Conservation (phyloP, 2,797 vertebrate genomes). For the Cirrhinus mrigala region DNA sequence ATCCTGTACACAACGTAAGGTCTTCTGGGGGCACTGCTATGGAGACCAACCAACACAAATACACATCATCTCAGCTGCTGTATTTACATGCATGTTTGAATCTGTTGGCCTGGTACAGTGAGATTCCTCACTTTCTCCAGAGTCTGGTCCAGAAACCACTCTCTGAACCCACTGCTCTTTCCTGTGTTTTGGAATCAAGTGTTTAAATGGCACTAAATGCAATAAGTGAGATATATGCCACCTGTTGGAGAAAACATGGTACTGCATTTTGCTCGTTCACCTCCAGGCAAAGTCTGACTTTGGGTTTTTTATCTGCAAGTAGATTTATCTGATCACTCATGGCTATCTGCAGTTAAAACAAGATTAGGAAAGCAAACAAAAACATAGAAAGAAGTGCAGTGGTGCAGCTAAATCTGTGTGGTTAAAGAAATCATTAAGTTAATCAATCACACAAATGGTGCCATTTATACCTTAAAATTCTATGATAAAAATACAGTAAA, state of each 20-base stretch:
- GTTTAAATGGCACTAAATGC: background rate
- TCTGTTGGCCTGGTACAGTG: background rate
- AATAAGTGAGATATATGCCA: slow-evolving; percentile 1
- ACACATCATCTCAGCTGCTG: slow-evolving; percentile 14
- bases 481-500: background rate
- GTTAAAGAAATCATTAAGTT: background rate
- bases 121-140: background rate
- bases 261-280: background rate
- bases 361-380: background rate
- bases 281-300: background rate
- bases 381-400: background rate
- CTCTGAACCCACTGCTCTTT: background rate
- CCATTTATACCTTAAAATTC: background rate
- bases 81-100: slow-evolving; percentile 5
- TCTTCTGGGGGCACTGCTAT: slow-evolving; percentile 40
- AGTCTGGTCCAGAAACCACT: slow-evolving; percentile 6
- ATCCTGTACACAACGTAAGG: slow-evolving; percentile 21
- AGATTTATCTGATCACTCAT: background rate
- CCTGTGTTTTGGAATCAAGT: background rate
- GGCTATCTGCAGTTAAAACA: background rate
- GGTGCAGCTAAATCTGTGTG: background rate
- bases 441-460: background rate
- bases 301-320: background rate
- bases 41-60: slow-evolving; percentile 31
- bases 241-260: slow-evolving; percentile 3